Base-by-base conservation (phyloP, 2,888 invertebrate species). In the Leucania comma region DNA sequence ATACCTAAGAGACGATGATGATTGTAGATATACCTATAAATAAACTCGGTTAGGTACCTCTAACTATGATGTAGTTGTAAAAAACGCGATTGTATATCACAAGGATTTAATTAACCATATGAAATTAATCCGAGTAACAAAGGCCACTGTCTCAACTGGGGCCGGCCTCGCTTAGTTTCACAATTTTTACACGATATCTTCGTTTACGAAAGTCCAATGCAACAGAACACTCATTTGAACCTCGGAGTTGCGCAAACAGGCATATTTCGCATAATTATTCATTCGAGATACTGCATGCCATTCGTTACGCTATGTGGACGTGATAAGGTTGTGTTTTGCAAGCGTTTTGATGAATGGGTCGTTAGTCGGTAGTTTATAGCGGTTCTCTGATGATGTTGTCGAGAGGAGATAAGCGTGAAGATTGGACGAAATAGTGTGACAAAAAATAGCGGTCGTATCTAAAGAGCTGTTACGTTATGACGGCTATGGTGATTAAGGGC, bases 111-210 rank as follows among this genome's bases (percentile, higher is more conserved):
- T 90, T 89, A 87, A 84, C 83, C 74, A 85, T 74, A 86, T 87
- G 86, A 87, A 89, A 90, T 88, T 87, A 88, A 89, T 87, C 89
- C 85, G 86, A 82, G 87, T 85, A 90, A 92, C 90, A 90, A 90
- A 91, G 88, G 87, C 89, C 87, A 84, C 78, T 75, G 71, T 81
- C 83, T 78, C 78, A 85, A 83, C 72, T 79, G 78, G 75, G 68
- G 68, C 65, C 88, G 92, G 88, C 93, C 92, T 92, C 89, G 91
- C 82, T 80, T 65, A 81, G 88, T 94, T 94, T 91, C 94, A 91
- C 91, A 93, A 94, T 89, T 91, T 92, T 90, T 89, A 90, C 90
- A 90, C 88, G 89, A 92, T 93, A 91, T 92, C 92, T 93, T 93
- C 92, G 90, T 93, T 94, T 93, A 91, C 93, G 94, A 93, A 94